Evolutionary conservation across 1,140 invertebrate genomes (phyloP), one percentile per base, ranked within the genome.

Genomic region (Heliconius hewitsoni): DNA sequence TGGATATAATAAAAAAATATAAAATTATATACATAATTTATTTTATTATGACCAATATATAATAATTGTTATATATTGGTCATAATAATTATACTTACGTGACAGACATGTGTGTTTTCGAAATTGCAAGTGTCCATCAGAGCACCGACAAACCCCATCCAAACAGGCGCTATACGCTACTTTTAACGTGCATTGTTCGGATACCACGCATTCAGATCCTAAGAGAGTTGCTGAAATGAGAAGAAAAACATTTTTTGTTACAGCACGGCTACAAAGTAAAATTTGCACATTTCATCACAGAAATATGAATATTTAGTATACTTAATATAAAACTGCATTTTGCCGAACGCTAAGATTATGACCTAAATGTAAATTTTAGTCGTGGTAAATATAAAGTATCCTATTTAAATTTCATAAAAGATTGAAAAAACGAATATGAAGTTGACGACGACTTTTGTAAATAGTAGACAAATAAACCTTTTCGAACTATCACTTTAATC

Each of bases 81-180:
- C 23, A 23, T 23, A 23, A 23, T 23, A 66, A 66, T 8, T 19
- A 46, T 80, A 97, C 97, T 98, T 96, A 98, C 98, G 97, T 90
- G 96, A 96, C 50, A 98, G 95, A 94, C 98, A 98, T 37, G 97
- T 98, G 89, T 98, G 98, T 89, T 97, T 96, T 84, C 97, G 96
- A 93, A 98, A 98, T 87, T 97, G 97, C 70, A 98, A 94, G 93
- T 96, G 97, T 76, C 97, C 97, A 84, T 97, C 96, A 71, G 97
- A 96, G 91, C 98, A 98, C 39, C 96, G 95, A 91, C 98, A 96
- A 8, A 96, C 94, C 13, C 96, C 96, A 70, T 96, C 96, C n/a
- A 96, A 89, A 86, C 97, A 98, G 73, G 95, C 95, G 84, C 97
- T 97, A 87, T 97, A 96, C 2, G 97, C 96, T 19, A 98, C 97